Evolutionary conservation across 2,888 invertebrate species (phyloP).

Genomic region (Horisme vitalbata): DNA sequence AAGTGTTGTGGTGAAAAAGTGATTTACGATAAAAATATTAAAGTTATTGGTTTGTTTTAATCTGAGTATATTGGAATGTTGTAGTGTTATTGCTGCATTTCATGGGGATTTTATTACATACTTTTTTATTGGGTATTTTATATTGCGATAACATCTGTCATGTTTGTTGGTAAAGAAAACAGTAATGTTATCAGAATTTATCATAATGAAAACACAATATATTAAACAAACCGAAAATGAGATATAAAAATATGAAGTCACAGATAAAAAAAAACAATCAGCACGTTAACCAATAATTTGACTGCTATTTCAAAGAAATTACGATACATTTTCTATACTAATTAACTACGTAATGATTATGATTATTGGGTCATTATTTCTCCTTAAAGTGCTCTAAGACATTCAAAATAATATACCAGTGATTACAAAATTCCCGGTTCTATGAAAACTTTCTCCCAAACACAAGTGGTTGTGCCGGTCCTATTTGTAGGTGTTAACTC

Average conservation of each 20-base stretch:
- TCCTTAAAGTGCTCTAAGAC: too few species aligned
- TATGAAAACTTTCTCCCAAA: conserved; percentile 44
- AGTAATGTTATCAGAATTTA: too few species aligned
- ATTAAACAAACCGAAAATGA: background rate
- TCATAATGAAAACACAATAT: background rate
- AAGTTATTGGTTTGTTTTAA: conserved; percentile 40
- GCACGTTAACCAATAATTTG: background rate
- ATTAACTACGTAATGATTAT: too few species aligned
- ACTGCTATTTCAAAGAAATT: too few species aligned
- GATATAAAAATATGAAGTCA: conserved; percentile 3
- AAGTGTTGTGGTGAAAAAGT: conserved; percentile 30
- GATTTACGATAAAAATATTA: conserved; percentile 32
- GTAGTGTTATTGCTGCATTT: conserved; percentile 41
- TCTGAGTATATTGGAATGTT: conserved; percentile 44
- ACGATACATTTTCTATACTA: too few species aligned
- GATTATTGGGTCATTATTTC: too few species aligned
- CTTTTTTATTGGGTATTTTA: conserved; percentile 6
- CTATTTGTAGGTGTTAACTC: conserved; percentile 41
- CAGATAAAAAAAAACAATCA: conserved; percentile 4
- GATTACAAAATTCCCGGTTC: conserved; percentile 2
- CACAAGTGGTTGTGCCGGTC: conserved; percentile 33
- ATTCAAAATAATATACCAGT: too few species aligned
- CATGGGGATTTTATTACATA: conserved; percentile 46
- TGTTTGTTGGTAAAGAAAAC: too few species aligned
- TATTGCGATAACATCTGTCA: background rate